phyloP scores from a whole-genome alignment of 2,888 invertebrate genomes.

The Microctonus aethiopoides region DNA sequence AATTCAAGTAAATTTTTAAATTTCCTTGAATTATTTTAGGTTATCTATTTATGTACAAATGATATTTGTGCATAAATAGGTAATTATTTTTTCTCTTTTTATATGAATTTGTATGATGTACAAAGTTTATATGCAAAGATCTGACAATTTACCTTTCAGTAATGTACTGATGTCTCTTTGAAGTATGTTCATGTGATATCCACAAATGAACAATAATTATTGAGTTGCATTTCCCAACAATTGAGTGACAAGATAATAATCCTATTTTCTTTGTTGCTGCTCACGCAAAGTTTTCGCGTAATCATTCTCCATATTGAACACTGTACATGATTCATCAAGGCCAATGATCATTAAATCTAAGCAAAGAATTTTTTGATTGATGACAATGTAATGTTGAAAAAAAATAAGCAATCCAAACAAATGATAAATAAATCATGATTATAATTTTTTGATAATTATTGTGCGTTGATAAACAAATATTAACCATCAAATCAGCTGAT shows the following conservation, averaged over 20 bases:
- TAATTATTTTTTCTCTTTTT: too few species aligned
- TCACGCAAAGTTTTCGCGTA: not conserved
- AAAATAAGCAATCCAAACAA: not conserved
- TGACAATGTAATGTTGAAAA: not conserved
- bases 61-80: too few species aligned
- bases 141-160: not conserved
- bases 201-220: not conserved
- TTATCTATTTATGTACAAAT: too few species aligned
- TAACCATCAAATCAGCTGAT: slow-evolving; percentile 27
- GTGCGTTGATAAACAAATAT: not conserved
- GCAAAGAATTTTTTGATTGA: not conserved
- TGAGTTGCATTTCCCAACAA: not conserved
- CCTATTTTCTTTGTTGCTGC: not conserved
- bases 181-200: too few species aligned
- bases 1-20: too few species aligned
- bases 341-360: not conserved
- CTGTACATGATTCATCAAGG: not conserved
- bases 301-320: not conserved
- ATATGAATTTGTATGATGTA: not conserved
- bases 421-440: not conserved
- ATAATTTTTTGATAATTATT: not conserved
- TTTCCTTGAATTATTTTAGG: too few species aligned
- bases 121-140: not conserved
- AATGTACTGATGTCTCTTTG: too few species aligned
- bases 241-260: not conserved